A percentile compares a stretch with the other conserved stretches of the same genome.
These are phyloP conservation scores for Tragelaphus scriptus DNA, from an alignment of 2,113 vertebrate genomes.

Conservation along the genomic window DNA sequence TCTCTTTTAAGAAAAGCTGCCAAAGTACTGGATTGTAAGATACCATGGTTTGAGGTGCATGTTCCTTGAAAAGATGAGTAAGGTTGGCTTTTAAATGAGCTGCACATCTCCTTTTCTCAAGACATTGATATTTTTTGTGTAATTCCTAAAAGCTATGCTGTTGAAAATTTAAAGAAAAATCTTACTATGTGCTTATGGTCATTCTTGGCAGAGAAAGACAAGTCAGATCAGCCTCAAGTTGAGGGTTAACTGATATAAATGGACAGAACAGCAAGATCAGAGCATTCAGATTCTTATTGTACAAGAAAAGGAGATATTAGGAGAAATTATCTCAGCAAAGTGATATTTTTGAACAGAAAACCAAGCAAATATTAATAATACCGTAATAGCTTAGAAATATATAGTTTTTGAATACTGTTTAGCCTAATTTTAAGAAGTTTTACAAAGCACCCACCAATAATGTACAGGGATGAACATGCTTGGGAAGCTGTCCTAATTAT, in stretches of 20 bases:
- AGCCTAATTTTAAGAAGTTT: background rate
- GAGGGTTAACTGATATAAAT: background rate
- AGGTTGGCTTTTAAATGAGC: background rate
- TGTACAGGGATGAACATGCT: background rate
- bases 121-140: background rate
- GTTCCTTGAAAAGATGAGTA: background rate
- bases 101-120: background rate
- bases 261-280: background rate
- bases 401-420: background rate
- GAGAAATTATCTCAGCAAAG: constrained; percentile 47
- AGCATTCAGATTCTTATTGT: constrained; percentile 8
- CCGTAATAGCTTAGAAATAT: background rate
- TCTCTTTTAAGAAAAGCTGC: background rate
- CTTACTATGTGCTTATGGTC: constrained; percentile 12
- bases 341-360: constrained; percentile 9
- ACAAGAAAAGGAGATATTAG: constrained; percentile 45
- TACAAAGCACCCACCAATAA: background rate
- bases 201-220: background rate
- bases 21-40: background rate
- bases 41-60: background rate
- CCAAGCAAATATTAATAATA: background rate
- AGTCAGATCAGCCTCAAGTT: background rate
- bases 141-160: background rate
- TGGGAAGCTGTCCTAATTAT: background rate
- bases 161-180: constrained; percentile 19